Evolutionary conservation across 2,888 invertebrate genomes (phyloP), one percentile per base, ranked within the genome.

Genomic region (Drosophila siamana): DNA sequence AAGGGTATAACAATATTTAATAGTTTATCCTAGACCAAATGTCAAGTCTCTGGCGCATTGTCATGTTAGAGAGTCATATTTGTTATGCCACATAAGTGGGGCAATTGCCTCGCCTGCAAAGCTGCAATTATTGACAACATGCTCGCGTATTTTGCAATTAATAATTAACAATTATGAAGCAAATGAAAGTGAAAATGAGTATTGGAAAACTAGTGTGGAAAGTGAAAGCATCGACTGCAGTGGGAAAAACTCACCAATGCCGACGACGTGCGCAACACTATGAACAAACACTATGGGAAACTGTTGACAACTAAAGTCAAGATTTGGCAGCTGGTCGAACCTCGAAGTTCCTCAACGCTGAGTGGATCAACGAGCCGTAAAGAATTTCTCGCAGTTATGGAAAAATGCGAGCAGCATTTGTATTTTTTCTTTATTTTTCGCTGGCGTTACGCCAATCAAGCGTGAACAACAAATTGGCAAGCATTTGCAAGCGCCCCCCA

Each of bases 371-470:
- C 73, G 78, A 84, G 70, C 78, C 83, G 82, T 84, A 65, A 67
- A 78, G 62, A 70, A 70, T 66, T 84, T 80, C 51, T 51, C 67
- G 62, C 67, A 71, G 59, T 74, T 89, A 76, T 84, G 86, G 79
- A 48, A 69, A 73, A 62, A 62, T 62, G n/a, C 38, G 50, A 56
- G 40, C 46, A 16, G 41, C 62, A 78, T 74, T 83, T 83, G 11
- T 5, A 11, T 1, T 33, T n/a, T n/a, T 28, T 28, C 7, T 33
- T 33, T 33, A n/a, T n/a, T 33, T 33, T 19, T 19, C 2, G 19
- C 3, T 70, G 77, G 74, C 78, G 41, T 50, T 57, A 30, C 47
- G 61, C 74, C 88, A 84, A 80, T 67, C 69, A 72, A 78, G 84
- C 84, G 70, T 76, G 52, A 76, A 81, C 60, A 63, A 33, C 40